Conservation (phyloP, 2,888 invertebrate genomes). For the Rhyacophila evoluta region DNA sequence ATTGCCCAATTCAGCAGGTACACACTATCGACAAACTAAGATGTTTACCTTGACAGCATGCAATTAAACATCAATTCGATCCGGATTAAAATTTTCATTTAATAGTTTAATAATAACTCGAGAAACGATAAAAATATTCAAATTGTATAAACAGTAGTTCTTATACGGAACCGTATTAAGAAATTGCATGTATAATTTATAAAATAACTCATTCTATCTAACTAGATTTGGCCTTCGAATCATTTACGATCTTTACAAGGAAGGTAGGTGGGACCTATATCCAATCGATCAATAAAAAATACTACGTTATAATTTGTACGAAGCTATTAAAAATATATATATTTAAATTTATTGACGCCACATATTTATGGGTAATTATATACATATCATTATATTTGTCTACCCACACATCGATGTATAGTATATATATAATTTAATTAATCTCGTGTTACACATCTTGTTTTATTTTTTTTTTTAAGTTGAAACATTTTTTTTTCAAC, state of each 20-base stretch:
- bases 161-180: slow-evolving; percentile 2
- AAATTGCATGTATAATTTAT: not conserved
- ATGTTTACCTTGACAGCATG: not conserved
- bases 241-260: not conserved
- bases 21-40: not conserved
- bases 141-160: not conserved
- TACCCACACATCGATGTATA: too few relatives aligned
- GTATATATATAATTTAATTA: too few relatives aligned
- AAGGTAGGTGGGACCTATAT: slow-evolving; percentile 12
- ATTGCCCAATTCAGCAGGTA: not conserved
- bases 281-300: not conserved
- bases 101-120: not conserved
- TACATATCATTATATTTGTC: not conserved
- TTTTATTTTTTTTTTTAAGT: too few relatives aligned
- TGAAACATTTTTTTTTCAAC: too few relatives aligned
- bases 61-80: not conserved
- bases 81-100: not conserved
- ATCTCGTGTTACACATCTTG: too few relatives aligned
- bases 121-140: not conserved
- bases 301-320: not conserved
- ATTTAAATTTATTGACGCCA: not conserved
- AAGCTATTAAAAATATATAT: not conserved
- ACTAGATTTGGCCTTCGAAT: not conserved
- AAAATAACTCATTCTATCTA: not conserved
- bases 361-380: not conserved